Conservation (phyloP, 2,797 vertebrate species). For the Remorina albescens region DNA sequence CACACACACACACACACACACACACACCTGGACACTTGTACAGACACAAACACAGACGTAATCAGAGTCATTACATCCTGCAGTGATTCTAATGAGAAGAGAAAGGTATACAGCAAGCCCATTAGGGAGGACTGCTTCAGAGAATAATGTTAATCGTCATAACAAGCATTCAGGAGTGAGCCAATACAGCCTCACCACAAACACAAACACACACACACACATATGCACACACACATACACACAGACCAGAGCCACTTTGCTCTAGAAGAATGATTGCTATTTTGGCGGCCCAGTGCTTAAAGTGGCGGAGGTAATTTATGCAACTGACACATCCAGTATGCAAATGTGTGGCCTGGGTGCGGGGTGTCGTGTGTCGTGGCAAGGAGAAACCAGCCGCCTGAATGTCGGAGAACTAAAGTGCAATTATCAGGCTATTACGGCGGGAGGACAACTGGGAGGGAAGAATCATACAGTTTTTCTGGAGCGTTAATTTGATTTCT, state of each 20-base stretch:
- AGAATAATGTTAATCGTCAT: slow-evolving; percentile 87
- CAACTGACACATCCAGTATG: slow-evolving; percentile 89
- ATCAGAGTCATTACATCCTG: slow-evolving; percentile 69
- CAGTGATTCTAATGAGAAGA: slow-evolving; percentile 84
- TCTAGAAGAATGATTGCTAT: slow-evolving; percentile 86
- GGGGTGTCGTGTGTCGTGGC: slow-evolving; percentile 77
- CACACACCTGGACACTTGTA: slow-evolving; percentile 47
- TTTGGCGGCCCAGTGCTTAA: slow-evolving; percentile 83
- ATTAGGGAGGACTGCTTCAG: slow-evolving; percentile 84
- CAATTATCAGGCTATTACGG: slow-evolving; percentile 90
- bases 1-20: slow-evolving; percentile 34
- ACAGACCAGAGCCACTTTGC: slow-evolving; percentile 76
- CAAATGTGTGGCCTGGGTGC: slow-evolving; percentile 85
- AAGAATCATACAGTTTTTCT: slow-evolving; percentile 84
- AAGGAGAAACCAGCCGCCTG: slow-evolving; percentile 81
- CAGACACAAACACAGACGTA: slow-evolving; percentile 66
- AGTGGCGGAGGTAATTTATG: slow-evolving; percentile 89
- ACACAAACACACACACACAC: slow-evolving; percentile 32
- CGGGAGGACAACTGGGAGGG: slow-evolving; percentile 80
- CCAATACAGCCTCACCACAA: slow-evolving; percentile 39
- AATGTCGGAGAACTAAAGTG: slow-evolving; percentile 88
- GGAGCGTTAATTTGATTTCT: slow-evolving; percentile 88
- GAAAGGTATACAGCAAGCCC: slow-evolving; percentile 85
- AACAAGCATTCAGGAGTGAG: slow-evolving; percentile 81
- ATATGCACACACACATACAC: slow-evolving; percentile 37